phyloP scores from a whole-genome alignment of 2,888 invertebrate species.

The Sycophila texana region DNA sequence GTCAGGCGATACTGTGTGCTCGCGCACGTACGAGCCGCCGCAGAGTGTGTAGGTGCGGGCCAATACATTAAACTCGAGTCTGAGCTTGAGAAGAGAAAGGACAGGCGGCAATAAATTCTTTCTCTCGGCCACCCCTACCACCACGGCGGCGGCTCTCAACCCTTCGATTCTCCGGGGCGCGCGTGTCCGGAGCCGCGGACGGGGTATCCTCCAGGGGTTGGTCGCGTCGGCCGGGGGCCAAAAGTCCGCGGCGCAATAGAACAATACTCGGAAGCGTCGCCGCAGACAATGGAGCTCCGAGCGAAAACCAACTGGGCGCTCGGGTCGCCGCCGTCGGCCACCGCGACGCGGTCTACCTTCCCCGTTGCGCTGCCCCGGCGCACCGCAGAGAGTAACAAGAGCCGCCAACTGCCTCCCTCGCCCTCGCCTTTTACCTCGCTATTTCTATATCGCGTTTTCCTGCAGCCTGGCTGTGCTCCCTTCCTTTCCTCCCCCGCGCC shows the following conservation, averaged over 20 bases:
- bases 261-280: conserved; percentile 59
- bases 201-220: conserved; percentile 35
- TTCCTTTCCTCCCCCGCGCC: too few relatives aligned
- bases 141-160: not conserved
- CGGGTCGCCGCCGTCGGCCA: not conserved
- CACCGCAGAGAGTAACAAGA: conserved; percentile 46
- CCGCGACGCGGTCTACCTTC: conserved; percentile 33
- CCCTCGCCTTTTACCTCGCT: conserved; percentile 25
- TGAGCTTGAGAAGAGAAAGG: conserved; percentile 37
- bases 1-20: conserved; percentile 43
- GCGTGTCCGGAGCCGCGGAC: conserved; percentile 4
- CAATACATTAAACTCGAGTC: conserved; percentile 41
- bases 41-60: conserved; percentile 11
- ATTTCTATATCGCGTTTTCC: conserved; percentile 7
- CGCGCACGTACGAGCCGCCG: conserved; percentile 26
- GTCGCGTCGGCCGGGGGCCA: not conserved
- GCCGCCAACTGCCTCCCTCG: conserved; percentile 22
- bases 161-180: conserved; percentile 3
- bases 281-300: conserved; percentile 61
- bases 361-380: conserved; percentile 14
- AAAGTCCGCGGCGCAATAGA: conserved; percentile 40
- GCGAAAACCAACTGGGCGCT: conserved; percentile 43
- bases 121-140: conserved; percentile 29
- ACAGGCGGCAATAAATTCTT: conserved; percentile 48
- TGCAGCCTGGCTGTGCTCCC: not conserved